Conservation (phyloP, 2,113 vertebrate genomes). For the Stercorarius parasiticus region DNA sequence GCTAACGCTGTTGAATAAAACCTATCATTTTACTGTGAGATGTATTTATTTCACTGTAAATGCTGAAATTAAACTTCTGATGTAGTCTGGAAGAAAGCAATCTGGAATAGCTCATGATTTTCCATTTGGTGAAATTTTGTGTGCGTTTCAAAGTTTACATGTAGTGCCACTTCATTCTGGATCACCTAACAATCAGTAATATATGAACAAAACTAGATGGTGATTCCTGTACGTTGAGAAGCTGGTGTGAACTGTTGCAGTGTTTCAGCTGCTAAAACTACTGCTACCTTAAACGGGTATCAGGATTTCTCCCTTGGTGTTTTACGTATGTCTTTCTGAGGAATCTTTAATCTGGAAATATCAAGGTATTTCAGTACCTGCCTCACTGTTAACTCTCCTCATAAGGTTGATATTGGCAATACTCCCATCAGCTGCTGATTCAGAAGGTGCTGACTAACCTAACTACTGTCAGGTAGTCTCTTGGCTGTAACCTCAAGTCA, state of each 20-base stretch:
- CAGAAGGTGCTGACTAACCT: not conserved
- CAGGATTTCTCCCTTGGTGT: not conserved
- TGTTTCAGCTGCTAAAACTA: not conserved
- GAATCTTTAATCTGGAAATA: not conserved
- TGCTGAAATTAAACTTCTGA: not conserved
- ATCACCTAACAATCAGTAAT: not conserved
- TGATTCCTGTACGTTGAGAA: not conserved
- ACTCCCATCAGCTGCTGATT: not conserved
- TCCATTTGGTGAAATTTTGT: not conserved
- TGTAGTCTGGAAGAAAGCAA: not conserved
- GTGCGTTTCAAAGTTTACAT: not conserved
- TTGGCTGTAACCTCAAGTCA: not conserved
- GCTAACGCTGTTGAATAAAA: not conserved
- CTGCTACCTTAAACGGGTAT: not conserved
- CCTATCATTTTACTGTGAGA: not conserved
- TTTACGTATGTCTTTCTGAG: not conserved
- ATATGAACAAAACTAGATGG: not conserved
- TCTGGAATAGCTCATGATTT: not conserved
- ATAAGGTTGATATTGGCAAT: not conserved
- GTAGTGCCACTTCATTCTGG: not conserved
- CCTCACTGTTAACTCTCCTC: not conserved
- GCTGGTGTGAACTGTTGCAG: not conserved
- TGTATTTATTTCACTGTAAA: constrained; percentile 5
- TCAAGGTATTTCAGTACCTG: not conserved
- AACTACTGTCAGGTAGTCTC: not conserved